These are phyloP conservation scores for Thecophora atra DNA, from an alignment of 2,888 invertebrate species.

Conservation along the genomic window DNA sequence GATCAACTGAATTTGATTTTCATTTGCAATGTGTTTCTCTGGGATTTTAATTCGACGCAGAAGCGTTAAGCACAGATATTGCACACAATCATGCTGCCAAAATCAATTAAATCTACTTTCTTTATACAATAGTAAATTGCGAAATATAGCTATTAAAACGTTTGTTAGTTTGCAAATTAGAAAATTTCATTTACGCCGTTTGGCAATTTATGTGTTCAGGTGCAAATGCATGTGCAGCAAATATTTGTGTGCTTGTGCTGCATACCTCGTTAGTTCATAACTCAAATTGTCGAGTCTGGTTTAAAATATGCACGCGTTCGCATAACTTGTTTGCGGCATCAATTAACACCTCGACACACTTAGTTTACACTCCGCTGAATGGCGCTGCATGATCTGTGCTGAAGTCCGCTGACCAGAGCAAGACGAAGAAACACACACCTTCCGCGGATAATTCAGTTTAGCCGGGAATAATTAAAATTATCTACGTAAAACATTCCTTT, in stretches of 20 bases:
- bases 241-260: background rate
- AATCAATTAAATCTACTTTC: slow-evolving; percentile 24
- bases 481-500: background rate
- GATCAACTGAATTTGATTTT: too few species aligned
- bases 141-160: slow-evolving; percentile 1
- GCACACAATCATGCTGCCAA: slow-evolving; percentile 16
- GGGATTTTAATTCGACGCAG: too few species aligned
- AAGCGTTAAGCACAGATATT: background rate
- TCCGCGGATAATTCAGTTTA: too few species aligned
- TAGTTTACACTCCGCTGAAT: background rate
- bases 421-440: background rate
- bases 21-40: too few species aligned
- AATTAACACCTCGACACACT: background rate
- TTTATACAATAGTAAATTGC: too few species aligned
- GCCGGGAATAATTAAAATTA: background rate
- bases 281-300: too few species aligned
- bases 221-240: background rate
- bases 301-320: background rate
- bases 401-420: background rate
- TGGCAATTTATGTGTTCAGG: background rate
- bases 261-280: too few species aligned
- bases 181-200: slow-evolving; percentile 12
- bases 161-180: slow-evolving; percentile 11
- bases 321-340: background rate
- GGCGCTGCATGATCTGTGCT: background rate